Conservation (phyloP, 2,888 invertebrate species). For the Drosophila cognata region DNA sequence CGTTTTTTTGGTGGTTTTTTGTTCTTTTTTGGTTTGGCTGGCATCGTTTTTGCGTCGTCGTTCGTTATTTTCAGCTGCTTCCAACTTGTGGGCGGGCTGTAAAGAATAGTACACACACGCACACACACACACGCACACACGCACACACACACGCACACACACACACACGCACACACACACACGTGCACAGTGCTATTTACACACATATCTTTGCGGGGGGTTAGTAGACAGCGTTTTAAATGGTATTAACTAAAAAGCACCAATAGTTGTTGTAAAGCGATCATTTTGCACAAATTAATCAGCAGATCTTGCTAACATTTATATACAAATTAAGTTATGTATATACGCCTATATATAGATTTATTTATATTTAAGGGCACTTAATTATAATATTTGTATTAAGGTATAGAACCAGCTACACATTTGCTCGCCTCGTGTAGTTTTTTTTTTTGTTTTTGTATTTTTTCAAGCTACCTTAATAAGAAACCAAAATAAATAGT, state of each 20-base stretch:
- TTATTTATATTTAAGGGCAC: constrained; percentile 26
- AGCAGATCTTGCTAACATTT: constrained; percentile 59
- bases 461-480: constrained; percentile 24
- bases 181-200: constrained; percentile 27
- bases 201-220: constrained; percentile 34
- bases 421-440: constrained; percentile 45
- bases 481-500: constrained; percentile 11
- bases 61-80: constrained; percentile 23
- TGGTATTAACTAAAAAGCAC: constrained; percentile 53
- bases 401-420: constrained; percentile 48
- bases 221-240: constrained; percentile 72
- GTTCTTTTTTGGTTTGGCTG: constrained; percentile 13
- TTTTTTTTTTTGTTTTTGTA: constrained; percentile 10
- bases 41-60: constrained; percentile 32
- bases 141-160: constrained; percentile 8
- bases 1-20: constrained; percentile 7
- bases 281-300: constrained; percentile 58
- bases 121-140: constrained; percentile 8
- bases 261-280: constrained; percentile 54
- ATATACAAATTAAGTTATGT: constrained; percentile 60
- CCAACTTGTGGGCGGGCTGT: constrained; percentile 40
- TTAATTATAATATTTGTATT: constrained; percentile 19
- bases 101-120: constrained; percentile 29
- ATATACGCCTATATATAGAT: constrained; percentile 15
- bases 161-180: constrained; percentile 5